These are phyloP conservation scores for Armadillidium nasatum DNA, from an alignment of 1,140 invertebrate genomes.

Conservation along the genomic window DNA sequence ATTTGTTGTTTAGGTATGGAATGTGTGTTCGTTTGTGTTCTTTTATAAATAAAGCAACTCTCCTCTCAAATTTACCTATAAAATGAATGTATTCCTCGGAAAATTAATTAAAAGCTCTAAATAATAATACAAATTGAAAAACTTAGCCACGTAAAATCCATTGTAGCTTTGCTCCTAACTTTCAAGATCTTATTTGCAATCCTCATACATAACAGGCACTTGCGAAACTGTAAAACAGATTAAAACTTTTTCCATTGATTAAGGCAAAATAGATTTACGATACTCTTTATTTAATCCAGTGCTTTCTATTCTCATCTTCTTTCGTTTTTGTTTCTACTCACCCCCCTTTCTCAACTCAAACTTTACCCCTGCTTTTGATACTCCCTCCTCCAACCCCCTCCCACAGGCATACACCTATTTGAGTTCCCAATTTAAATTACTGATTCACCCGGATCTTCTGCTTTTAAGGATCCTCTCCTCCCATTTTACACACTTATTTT, in stretches of 20 bases:
- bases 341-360: no score
- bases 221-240: conserved; percentile 2
- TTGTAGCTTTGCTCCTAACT: background rate
- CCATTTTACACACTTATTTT: conserved; percentile 2
- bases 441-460: background rate
- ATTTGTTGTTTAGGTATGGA: no score
- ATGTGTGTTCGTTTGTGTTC: no score
- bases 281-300: conserved; percentile 1
- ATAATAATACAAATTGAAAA: conserved; percentile 11
- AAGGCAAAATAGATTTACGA: background rate
- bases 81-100: background rate
- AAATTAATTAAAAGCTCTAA: background rate
- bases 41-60: background rate
- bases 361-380: no score
- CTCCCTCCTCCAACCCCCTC: no score
- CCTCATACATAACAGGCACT: conserved; percentile 7
- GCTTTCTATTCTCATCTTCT: no score
- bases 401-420: no score
- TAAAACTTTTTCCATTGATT: conserved; percentile 7
- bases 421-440: no score
- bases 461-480: conserved; percentile 10
- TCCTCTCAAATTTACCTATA: background rate
- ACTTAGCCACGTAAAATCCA: conserved; percentile 4
- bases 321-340: no score
- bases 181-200: conserved; percentile 1